phyloP scores from a whole-genome alignment of 2,113 vertebrate genomes.

The Candoia aspera region DNA sequence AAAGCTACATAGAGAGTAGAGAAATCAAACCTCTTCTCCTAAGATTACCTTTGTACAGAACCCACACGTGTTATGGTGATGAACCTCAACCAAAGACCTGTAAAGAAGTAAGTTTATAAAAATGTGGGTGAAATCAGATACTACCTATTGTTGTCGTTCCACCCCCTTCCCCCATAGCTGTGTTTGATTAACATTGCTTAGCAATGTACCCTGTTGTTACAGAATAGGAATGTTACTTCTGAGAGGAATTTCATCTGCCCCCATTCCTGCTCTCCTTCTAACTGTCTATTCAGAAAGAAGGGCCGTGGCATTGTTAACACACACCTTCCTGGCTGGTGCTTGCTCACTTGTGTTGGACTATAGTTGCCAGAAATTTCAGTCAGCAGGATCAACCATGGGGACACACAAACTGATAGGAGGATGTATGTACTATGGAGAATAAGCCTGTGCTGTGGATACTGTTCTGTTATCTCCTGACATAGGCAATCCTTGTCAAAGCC shows the following conservation, averaged over 20 bases:
- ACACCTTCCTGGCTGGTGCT: no score
- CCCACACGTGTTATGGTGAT: not conserved
- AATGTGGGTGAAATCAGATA: not conserved
- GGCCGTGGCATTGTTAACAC: not conserved
- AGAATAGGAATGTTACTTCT: not conserved
- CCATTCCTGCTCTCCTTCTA: not conserved
- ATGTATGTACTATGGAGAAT: not conserved
- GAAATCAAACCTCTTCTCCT: not conserved
- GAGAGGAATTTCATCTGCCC: not conserved
- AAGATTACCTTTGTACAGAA: not conserved
- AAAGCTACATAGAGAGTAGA: not conserved
- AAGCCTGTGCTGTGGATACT: not conserved
- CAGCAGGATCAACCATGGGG: not conserved
- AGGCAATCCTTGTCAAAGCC: not conserved
- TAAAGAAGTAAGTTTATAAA: not conserved
- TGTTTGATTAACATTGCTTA: no score
- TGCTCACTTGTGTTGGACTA: no score
- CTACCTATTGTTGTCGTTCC: no score
- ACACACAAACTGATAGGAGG: not conserved
- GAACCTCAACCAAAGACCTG: not conserved
- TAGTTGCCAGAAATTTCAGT: no score
- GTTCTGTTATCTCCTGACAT: not conserved
- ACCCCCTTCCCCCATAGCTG: no score
- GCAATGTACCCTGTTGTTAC: not conserved
- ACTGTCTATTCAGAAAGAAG: not conserved